These are phyloP conservation scores for Epizoanthus fatuus DNA, from an alignment of 92 coral and sea anemone genomes.

Conservation along the genomic window DNA sequence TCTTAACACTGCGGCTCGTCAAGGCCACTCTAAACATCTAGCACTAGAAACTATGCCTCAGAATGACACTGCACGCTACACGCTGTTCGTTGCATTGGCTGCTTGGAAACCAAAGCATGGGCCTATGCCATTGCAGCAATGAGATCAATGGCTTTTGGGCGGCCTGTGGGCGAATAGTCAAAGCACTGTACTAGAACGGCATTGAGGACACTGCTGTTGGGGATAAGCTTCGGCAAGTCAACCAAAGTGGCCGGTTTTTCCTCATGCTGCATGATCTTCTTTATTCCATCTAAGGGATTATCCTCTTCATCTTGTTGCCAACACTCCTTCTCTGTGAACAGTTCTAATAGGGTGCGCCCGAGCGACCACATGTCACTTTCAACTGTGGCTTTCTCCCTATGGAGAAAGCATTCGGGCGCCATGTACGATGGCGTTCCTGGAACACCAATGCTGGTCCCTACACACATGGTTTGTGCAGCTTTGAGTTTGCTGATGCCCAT, in stretches of 20 bases:
- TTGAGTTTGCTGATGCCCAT: conserved; percentile 53
- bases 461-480: conserved; percentile 35
- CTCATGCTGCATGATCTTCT: not conserved
- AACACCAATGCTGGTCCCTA: conserved; percentile 20
- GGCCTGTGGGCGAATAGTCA: conserved; percentile 28
- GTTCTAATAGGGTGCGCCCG: conserved; percentile 34
- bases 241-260: not conserved
- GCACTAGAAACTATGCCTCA: too few relatives aligned
- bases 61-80: too few relatives aligned
- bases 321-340: conserved; percentile 45
- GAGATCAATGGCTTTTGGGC: conserved; percentile 37
- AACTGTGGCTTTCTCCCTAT: conserved; percentile 20
- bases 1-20: too few relatives aligned
- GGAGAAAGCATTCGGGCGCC: conserved; percentile 48
- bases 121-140: conserved; percentile 9
- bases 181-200: conserved; percentile 27
- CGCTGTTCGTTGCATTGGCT: too few relatives aligned
- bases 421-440: conserved; percentile 50
- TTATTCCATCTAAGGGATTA: not conserved
- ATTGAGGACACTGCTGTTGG: not conserved
- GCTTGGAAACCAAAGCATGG: not conserved
- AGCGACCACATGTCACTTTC: conserved; percentile 48
- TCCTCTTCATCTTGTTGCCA: conserved; percentile 24
- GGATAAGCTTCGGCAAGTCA: not conserved
- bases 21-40: too few relatives aligned